Base-by-base conservation (phyloP, 2,797 vertebrate species). In the Phyllotis vaccarum region DNA sequence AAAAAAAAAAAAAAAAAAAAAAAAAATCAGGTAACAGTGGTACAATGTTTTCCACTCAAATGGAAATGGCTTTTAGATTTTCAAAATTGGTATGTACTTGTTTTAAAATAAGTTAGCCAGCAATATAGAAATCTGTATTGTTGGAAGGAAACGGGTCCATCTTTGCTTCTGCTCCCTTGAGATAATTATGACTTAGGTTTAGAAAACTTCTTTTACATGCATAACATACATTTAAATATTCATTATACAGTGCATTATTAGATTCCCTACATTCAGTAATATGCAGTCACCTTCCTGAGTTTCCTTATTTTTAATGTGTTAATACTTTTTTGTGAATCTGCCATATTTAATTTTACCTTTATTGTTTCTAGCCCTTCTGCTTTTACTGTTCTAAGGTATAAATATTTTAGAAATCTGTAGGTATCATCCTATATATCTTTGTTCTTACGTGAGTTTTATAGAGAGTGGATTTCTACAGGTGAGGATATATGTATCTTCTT, bases 1-100 rank as follows among this genome's bases (percentile, higher is more conserved):
- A 11, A 49, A 49, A 49, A 49, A 49, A 49, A 49, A 9, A 49
- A 49, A 34, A 80, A n/a, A 80, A 34, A n/a, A n/a, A 49, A 49
- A 9, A 49, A 49, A 72, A 6, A 85, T 19, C 89, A 82, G 81
- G 60, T 94, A 22, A 92, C 87, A 88, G 82, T 81, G 76, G 72
- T 58, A 89, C 12, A 0, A 0, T 64, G 10, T 88, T 94, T 90
- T 90, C 34, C 12, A 37, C n/a, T 90, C 82, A 92, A 81, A 70
- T 92, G 60, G 78, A 96, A 96, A 89, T 96, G 58, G 21, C n/a
- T n/a, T 93, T 89, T 40, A 88, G 52, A 21, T 79, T 72, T 93
- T 92, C 46, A 89, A 54, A 95, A 91, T 64, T 24, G 14, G 43
- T 81, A 78, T 72, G 6, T 85, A 27, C 12, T 56, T 8, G 37